Conservation (phyloP, 2,888 invertebrate genomes). For the Pyrrhosoma nymphula region DNA sequence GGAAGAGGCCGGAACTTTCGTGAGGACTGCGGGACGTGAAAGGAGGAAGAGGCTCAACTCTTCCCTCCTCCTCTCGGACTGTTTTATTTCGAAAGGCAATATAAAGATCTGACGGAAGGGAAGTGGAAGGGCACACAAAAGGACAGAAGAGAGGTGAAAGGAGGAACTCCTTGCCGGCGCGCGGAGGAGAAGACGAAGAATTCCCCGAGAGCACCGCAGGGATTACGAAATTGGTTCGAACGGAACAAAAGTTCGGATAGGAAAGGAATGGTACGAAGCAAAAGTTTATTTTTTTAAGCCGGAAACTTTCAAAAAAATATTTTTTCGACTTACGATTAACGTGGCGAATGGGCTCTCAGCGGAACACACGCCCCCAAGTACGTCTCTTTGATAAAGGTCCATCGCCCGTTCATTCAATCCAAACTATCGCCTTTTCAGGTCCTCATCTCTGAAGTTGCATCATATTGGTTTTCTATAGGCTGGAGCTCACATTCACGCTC, state of each 20-base stretch:
- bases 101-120: slow-evolving; percentile 1
- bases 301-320: not conserved
- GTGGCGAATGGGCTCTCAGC: not conserved
- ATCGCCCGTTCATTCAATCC: not conserved
- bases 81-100: slow-evolving; percentile 35
- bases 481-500: no score
- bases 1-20: not conserved
- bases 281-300: not conserved
- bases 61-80: not conserved
- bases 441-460: not conserved
- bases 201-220: not conserved
- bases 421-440: not conserved
- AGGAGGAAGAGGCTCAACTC: not conserved
- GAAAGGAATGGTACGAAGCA: not conserved
- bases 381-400: not conserved
- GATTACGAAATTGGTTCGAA: not conserved
- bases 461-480: not conserved
- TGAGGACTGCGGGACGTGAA: not conserved
- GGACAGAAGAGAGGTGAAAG: not conserved
- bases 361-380: not conserved
- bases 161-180: not conserved
- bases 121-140: not conserved
- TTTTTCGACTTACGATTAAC: not conserved
- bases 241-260: slow-evolving; percentile 13
- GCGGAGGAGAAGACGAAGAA: not conserved